Evolutionary conservation across 2,888 invertebrate genomes (phyloP).

Genomic region (Listrodromus nycthemerus): DNA sequence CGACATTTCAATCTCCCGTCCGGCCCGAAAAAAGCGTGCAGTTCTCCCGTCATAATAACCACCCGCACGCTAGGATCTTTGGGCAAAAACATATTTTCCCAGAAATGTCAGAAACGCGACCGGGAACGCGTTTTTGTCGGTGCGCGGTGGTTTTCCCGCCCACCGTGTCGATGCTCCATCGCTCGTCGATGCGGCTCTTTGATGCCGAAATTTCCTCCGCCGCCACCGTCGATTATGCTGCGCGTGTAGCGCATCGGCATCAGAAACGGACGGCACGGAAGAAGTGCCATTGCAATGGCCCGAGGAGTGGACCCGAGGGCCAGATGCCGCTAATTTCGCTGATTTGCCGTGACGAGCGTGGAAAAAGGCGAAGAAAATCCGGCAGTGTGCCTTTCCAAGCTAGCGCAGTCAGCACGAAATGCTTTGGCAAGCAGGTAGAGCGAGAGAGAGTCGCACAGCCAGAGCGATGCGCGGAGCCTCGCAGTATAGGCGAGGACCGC

Average conservation of each 20-base stretch:
- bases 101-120: slow-evolving; percentile 57
- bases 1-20: slow-evolving; percentile 70
- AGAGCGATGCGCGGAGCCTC: background rate
- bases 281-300: background rate
- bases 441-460: background rate
- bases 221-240: slow-evolving; percentile 50
- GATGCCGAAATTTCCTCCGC: slow-evolving; percentile 68
- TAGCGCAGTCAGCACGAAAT: slow-evolving; percentile 17
- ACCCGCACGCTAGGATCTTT: slow-evolving; percentile 61
- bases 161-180: slow-evolving; percentile 44
- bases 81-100: slow-evolving; percentile 61
- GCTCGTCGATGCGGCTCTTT: slow-evolving; percentile 59
- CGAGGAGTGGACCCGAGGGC: slow-evolving; percentile 60
- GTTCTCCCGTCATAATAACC: slow-evolving; percentile 40
- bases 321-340: slow-evolving; percentile 80
- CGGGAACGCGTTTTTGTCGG: slow-evolving; percentile 11
- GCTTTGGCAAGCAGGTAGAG: background rate
- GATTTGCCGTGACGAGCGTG: slow-evolving; percentile 78
- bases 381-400: slow-evolving; percentile 52
- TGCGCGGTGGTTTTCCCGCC: slow-evolving; percentile 53
- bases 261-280: slow-evolving; percentile 3
- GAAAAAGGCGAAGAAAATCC: slow-evolving; percentile 68
- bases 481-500: slow-evolving; percentile 42
- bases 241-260: slow-evolving; percentile 10
- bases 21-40: slow-evolving; percentile 20